phyloP scores from a whole-genome alignment of 1,140 invertebrate genomes.

The Drosophila pallidifrons region DNA sequence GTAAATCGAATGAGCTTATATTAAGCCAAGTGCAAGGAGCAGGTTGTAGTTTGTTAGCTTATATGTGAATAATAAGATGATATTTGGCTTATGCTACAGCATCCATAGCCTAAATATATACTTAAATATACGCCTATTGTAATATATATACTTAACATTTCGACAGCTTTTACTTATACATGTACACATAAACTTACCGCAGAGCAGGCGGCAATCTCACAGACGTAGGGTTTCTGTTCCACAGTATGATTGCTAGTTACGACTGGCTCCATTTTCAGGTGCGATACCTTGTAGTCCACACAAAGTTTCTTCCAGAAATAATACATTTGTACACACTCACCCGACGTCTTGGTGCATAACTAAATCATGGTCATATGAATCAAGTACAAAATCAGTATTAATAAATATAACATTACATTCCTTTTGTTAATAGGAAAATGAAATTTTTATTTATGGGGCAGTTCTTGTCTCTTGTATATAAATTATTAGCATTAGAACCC shows the following conservation, averaged over 20 bases:
- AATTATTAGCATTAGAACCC: too few species aligned
- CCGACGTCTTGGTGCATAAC: slow-evolving; percentile 94
- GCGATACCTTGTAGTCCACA: slow-evolving; percentile 88
- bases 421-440: too few species aligned
- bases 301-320: slow-evolving; percentile 99
- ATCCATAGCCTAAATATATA: too few species aligned
- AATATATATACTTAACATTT: too few species aligned
- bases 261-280: slow-evolving; percentile 76
- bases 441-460: too few species aligned
- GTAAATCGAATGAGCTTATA: slow-evolving; percentile 34
- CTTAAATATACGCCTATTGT: too few species aligned
- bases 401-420: too few species aligned
- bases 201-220: slow-evolving; percentile 89
- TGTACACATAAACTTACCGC: slow-evolving; percentile 87
- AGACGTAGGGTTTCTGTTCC: slow-evolving; percentile 86
- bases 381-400: too few species aligned
- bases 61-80: neutral
- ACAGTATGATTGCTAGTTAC: slow-evolving; percentile 42
- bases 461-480: too few species aligned
- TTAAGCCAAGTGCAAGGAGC: slow-evolving; percentile 22
- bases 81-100: too few species aligned
- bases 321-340: slow-evolving; percentile 98
- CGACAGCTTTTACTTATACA: neutral
- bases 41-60: neutral
- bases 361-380: slow-evolving; percentile 83